Evolutionary conservation across 2,113 vertebrate species (phyloP), one percentile per base, ranked within the genome.

Genomic region (Channa maculata): DNA sequence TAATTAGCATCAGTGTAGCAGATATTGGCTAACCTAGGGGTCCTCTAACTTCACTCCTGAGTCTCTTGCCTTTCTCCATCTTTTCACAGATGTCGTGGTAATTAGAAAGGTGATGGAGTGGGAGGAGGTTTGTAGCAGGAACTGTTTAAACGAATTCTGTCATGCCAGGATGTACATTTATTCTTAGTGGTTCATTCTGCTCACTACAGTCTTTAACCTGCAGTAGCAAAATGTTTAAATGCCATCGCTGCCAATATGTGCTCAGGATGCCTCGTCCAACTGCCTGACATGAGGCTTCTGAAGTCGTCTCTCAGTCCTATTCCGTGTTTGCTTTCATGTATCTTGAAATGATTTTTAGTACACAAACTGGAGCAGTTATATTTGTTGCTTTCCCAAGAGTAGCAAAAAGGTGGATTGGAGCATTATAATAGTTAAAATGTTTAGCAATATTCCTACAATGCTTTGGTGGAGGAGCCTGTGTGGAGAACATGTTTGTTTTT

Each of bases 1-100:
- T 83, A 75, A 86, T 91, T 79, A 87, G 86, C 87, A 77, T 38
- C 82, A 72, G 77, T 83, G 86, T 88, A 85, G 87, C 79, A 85
- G 67, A 85, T 69, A 85, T 65, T 70, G 81, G 80, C 82, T 68
- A 73, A 69, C 65, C 80, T 70, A 62, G 54, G 51, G 74, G 66
- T 87, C 49, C 71, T 79, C 45, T 73, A 80, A 78, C 71, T 71
- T 79, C 52, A 50, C 63, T 75, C 58, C n/a, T 2, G 5, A 76
- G 55, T 69, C 71, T 77, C 69, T 66, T 83, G 75, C 49, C 59
- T 84, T 85, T 83, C 70, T 69, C 9, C 64, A 59, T 83, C 68
- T 66, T 62, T 49, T 75, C 61, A 63, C 51, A 48, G 77, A 83
- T 75, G 77, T 81, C 58, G 48, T 37, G 24, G 34, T 69, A 74